Evolutionary conservation across 2,113 vertebrate genomes (phyloP).

Genomic region (Leptosomus discolor): DNA sequence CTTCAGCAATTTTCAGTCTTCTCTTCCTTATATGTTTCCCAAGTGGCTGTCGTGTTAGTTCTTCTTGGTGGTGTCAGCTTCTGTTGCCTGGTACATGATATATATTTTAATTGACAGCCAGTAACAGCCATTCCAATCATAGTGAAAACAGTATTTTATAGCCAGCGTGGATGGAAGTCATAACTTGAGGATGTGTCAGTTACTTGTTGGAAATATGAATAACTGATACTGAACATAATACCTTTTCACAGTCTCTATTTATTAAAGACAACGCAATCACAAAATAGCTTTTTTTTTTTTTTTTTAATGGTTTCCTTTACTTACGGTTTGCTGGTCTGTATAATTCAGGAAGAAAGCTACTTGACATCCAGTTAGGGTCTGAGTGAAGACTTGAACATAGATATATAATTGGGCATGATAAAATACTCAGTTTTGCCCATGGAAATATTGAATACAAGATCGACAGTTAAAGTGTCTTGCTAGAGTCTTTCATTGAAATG

Average conservation of each 20-base stretch:
- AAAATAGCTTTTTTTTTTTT: not conserved
- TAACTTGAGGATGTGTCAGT: constrained; percentile 27
- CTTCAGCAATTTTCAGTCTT: constrained; percentile 17
- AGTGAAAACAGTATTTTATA: constrained; percentile 15
- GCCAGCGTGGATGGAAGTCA: not conserved
- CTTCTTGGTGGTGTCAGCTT: constrained; percentile 13
- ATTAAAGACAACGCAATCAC: not conserved
- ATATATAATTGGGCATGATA: not conserved
- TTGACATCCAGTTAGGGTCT: not conserved
- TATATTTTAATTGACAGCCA: constrained; percentile 57
- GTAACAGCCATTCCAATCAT: constrained; percentile 33
- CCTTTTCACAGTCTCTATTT: constrained; percentile 24
- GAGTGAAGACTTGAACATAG: not conserved
- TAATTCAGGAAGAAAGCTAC: not conserved
- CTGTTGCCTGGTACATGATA: constrained; percentile 27
- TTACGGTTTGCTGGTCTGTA: not conserved
- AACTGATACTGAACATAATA: constrained; percentile 39
- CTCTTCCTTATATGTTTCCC: constrained; percentile 37
- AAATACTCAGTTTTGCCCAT: not conserved
- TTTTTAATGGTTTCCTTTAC: not conserved
- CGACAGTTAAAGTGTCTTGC: not conserved
- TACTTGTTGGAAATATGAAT: constrained; percentile 9
- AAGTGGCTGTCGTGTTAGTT: constrained; percentile 17
- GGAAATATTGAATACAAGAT: not conserved
- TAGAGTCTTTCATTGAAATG: not conserved